Base-by-base conservation (phyloP, 2,888 invertebrate species). In the Eutolmus rufibarbis region DNA sequence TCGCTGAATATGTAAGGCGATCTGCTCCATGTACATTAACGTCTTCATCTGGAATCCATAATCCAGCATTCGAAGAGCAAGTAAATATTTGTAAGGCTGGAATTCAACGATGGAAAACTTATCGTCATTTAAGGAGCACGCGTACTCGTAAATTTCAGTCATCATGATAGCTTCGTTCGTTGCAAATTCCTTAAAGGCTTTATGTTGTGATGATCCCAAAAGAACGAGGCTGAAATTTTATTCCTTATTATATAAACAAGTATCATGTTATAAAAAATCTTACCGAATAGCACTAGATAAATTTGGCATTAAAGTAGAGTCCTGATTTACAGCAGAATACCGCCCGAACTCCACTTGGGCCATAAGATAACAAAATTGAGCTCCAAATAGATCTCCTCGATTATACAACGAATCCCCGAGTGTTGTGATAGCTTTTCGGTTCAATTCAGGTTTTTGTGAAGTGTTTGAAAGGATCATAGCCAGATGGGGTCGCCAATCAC, bases 81-180 rank as follows among this genome's bases (percentile, higher is more conserved):
- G 93, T 89, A 98, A 91, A 91, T 96, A 95, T 94, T 98, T 98
- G 93, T 97, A 98, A 86, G 95, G 94, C 95, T 97, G 96, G 90
- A 97, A 94, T 90, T 96, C 95, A 0, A 95, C 93, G 88, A 98
- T 94, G 77, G 94, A 94, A 91, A 96, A 97, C 86, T 95, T 94
- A 31, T 95, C 94, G 91, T 96, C 96, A 89, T 95, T 96, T 82
- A 98, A 94, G 88, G 96, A 95, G 89, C 96, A 94, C 5, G 98
- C 98, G 92, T 98, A 99, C 93, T 98, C 98, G 92, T 98, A 98
- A 88, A 98, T 96, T 93, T 98, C 98, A 0, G 98, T 98, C 93
- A 98, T 96, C 93, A 98, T 97, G 88, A 98, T 96, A 31, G 98
- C 97, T 91, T 96, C 96, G 91, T 96, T 96, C 86, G 94, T 95